phyloP scores from a whole-genome alignment of 2,797 vertebrate species.

The Lagorchestes hirsutus region DNA sequence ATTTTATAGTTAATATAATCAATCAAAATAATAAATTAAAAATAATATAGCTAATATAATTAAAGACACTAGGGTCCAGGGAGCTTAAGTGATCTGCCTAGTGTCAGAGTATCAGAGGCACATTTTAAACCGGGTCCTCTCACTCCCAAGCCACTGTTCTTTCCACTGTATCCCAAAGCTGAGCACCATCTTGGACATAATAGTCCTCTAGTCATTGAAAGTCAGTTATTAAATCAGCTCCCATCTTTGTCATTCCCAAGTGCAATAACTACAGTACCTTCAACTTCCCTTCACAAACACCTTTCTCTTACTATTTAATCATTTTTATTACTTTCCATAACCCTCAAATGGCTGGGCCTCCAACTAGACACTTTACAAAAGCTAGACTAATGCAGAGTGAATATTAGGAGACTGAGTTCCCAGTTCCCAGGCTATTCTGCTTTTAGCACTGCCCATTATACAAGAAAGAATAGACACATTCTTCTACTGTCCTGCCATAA shows the following conservation, averaged over 20 bases:
- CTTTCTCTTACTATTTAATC: constrained; percentile 31
- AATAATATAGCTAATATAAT: background rate
- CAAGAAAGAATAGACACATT: constrained; percentile 11
- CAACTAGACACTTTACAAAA: constrained; percentile 42
- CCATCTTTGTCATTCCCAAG: constrained; percentile 57
- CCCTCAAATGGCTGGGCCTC: constrained; percentile 56
- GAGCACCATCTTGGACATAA: constrained; percentile 65
- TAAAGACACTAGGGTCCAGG: background rate
- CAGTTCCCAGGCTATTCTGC: constrained; percentile 25
- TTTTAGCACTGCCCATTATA: constrained; percentile 52
- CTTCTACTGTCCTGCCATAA: background rate
- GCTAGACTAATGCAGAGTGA: constrained; percentile 33
- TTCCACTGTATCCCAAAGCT: constrained; percentile 41
- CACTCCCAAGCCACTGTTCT: background rate
- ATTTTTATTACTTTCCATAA: constrained; percentile 57
- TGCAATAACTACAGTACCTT: constrained; percentile 47
- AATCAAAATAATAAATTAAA: no score
- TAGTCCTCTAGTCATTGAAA: constrained; percentile 48
- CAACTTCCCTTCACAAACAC: constrained; percentile 11
- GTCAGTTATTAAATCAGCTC: constrained; percentile 63
- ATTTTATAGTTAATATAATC: background rate
- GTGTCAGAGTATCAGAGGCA: background rate
- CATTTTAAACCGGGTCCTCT: background rate
- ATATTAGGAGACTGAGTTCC: background rate
- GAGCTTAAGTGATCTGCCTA: background rate